Base-by-base conservation (phyloP, 2,797 vertebrate genomes). In the Phyllotis vaccarum region DNA sequence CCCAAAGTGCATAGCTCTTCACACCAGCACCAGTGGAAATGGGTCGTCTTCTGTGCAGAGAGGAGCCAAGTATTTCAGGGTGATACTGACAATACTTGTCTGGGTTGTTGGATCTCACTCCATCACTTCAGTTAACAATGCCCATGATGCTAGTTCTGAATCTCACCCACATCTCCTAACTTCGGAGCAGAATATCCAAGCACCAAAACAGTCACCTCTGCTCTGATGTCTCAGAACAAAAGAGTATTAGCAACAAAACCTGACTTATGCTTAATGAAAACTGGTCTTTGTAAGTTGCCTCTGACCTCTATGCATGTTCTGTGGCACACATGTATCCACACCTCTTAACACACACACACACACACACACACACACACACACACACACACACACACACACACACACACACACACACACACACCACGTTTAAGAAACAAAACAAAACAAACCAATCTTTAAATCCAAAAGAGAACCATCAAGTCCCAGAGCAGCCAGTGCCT, bases 391-490 rank as follows among this genome's bases (percentile, higher is more conserved):
- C 66, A 68, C 70, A 74, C 22, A 43, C 11, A 9, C 0, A 17
- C 17, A 27, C 5, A 74, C 62, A 64, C 62, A 64, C 66, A 68
- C 70, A 74, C 22, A 43, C 11, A 9, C 0, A 17, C 17, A 27
- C 5, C n/a, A n/a, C n/a, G n/a, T n/a, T n/a, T n/a, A n/a, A n/a
- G n/a, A n/a, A n/a, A 74, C 6, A 6, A 72, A 72, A 72, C n/a
- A 75, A 64, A 86, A 75, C 22, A 85, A 22, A 27, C 16, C n/a
- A 31, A 8, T 49, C 19, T 85, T 89, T 88, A 72, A 52, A 81
- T 34, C 60, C 58, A 60, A 96, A 83, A 86, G 37, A 5, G 31
- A 94, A 78, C 70, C 60, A 86, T 24, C 64, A 81, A 76, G 86
- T 86, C 68, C 72, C 14, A 66, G 64, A 82, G 72, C 60, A 93